Base-by-base conservation (phyloP, 92 coral and sea anemone species). In the Phenganax marumi region DNA sequence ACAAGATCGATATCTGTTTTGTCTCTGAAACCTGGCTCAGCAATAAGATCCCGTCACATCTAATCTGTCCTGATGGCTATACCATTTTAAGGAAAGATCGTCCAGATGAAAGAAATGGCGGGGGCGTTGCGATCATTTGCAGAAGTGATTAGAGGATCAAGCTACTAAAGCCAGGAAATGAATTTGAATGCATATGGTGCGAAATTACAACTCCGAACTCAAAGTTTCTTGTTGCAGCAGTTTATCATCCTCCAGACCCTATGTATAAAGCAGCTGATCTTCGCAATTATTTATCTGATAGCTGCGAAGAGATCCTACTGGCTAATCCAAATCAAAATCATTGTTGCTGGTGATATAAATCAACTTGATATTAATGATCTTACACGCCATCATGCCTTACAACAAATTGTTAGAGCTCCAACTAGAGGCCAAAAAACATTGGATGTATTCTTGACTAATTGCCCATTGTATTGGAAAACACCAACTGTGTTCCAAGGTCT, bases 161-260 rank as follows among this genome's bases (percentile, higher is more conserved):
- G 22, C n/a, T 17, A 8, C 24, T 73, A 5, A 77, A 83, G 55
- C 33, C 60, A 10, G 39, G 23, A 49, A 75, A 86, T 51, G 73
- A 76, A 14, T 75, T 87, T 50, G 84, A 83, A 83, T 76, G 84
- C 50, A 0, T 83, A 52, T 87, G 79, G 90, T 87, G 76, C 81
- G 76, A 86, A 49, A 72, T 82, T 18, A 25, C 56, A 10, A 84
- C 89, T 19, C 55, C 86, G 24, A 81, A 73, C 50, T 74, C 81
- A 23, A 58, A 76, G 52, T 73, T 69, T 55, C 68, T 64, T 83
- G 22, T 83, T 3, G 87, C 80, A 0, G 70, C 77, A 25, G 50
- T 79, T 55, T 79, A 85, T 54, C 62, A 85, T 85, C 90, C 72
- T 8, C 87, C 82, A 21, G 81, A 87, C 68, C 90, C 90, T 52